Evolutionary conservation across 2,113 vertebrate genomes (phyloP).

Genomic region (Neofelis nebulosa): DNA sequence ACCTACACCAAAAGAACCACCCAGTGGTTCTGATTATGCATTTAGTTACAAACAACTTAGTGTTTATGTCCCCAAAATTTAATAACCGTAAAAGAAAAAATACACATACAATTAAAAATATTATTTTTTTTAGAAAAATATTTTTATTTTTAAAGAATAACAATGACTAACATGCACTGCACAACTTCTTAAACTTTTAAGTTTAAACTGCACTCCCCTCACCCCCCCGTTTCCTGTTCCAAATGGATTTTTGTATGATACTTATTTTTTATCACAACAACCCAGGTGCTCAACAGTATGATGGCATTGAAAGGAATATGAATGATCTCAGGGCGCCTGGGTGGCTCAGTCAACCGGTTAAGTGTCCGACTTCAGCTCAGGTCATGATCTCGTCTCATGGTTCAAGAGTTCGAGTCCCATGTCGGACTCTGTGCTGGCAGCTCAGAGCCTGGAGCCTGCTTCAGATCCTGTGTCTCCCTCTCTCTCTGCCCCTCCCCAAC

Average conservation of each 20-base stretch:
- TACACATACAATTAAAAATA: neutral
- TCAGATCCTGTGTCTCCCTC: too few species aligned
- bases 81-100: neutral
- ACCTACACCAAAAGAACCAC: neutral
- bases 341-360: too few species aligned
- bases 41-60: neutral
- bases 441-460: too few species aligned
- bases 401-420: too few species aligned
- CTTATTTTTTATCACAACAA: neutral
- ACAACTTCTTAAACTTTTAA: neutral
- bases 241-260: neutral
- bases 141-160: conserved; percentile 6
- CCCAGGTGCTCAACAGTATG: neutral
- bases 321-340: too few species aligned
- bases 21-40: neutral
- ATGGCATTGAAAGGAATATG: neutral
- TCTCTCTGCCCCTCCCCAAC: too few species aligned
- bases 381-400: too few species aligned
- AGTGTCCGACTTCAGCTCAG: too few species aligned
- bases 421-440: too few species aligned
- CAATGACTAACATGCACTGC: neutral
- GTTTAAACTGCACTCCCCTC: too few species aligned
- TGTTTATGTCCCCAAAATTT: neutral
- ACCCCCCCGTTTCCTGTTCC: neutral
- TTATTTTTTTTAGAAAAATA: neutral